Evolutionary conservation across 2,113 vertebrate genomes (phyloP).

Genomic region (Notothenia coriiceps): DNA sequence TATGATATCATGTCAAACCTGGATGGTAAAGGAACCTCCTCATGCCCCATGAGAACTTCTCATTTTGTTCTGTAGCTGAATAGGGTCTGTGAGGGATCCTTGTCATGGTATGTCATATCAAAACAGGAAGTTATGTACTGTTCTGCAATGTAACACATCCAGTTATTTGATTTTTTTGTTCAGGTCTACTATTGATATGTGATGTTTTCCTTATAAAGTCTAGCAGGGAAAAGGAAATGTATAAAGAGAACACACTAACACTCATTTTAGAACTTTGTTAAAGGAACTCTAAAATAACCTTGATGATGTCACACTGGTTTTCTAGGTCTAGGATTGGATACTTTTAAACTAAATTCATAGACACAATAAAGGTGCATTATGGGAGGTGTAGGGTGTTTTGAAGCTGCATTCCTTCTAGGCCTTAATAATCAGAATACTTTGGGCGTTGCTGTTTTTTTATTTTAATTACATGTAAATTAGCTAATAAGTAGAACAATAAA

Average conservation of each 20-base stretch:
- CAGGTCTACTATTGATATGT: not conserved
- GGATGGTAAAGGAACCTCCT: conserved; percentile 13
- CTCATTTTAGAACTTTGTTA: not conserved
- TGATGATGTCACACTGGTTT: not conserved
- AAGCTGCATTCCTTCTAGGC: not conserved
- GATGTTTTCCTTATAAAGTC: not conserved
- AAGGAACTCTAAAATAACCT: not conserved
- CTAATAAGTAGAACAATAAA: no score
- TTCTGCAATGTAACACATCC: conserved; percentile 5
- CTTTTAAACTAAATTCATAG: not conserved
- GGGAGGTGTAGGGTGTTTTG: not conserved
- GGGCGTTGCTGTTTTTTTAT: no score
- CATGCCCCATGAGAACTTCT: not conserved
- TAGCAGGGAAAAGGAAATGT: not conserved
- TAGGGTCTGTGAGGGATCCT: conserved; percentile 21
- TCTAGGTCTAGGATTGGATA: not conserved
- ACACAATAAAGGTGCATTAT: not conserved
- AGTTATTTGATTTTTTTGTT: conserved; percentile 5
- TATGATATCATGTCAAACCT: not conserved
- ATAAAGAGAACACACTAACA: not conserved
- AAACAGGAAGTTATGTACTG: not conserved
- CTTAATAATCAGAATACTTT: no score
- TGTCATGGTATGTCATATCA: not conserved
- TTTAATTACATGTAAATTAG: no score
- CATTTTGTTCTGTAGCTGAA: conserved; percentile 34